A percentile compares a stretch with the other conserved stretches of the same genome.
Evolutionary conservation across 2,888 invertebrate species (phyloP).

Genomic region (Habroteleia sp.): DNA sequence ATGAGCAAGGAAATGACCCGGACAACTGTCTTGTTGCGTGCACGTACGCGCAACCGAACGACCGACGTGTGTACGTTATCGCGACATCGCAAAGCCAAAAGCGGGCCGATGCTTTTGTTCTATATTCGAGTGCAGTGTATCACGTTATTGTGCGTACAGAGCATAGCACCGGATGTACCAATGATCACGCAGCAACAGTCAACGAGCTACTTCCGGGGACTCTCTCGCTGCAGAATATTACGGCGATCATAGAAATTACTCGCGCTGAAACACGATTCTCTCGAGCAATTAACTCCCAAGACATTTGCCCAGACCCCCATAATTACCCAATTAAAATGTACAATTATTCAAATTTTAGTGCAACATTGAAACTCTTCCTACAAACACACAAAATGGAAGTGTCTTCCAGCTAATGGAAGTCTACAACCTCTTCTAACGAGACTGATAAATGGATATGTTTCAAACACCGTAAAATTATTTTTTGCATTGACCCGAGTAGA

Average conservation of each 20-base stretch:
- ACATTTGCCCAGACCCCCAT: conserved; percentile 48
- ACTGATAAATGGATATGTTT: too few species aligned
- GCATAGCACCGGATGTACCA: conserved; percentile 78
- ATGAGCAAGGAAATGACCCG: conserved; percentile 51
- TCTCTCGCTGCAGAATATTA: conserved; percentile 71
- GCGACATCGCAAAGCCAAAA: conserved; percentile 44
- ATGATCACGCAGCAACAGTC: conserved; percentile 78
- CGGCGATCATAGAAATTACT: conserved; percentile 77
- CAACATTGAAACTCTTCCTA: conserved; percentile 11
- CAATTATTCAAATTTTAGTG: conserved; percentile 52
- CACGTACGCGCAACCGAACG: conserved; percentile 17
- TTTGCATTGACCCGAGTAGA: too few species aligned
- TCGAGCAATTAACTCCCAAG: conserved; percentile 47
- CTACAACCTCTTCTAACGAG: too few species aligned
- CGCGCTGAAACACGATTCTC: conserved; percentile 57
- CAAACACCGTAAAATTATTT: too few species aligned
- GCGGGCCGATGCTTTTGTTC: conserved; percentile 69
- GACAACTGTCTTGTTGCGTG: conserved; percentile 25
- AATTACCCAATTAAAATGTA: conserved; percentile 45
- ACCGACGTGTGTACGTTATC: conserved; percentile 27
- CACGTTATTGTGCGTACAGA: conserved; percentile 74
- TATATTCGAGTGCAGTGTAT: conserved; percentile 72
- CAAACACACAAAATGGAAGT: not conserved
- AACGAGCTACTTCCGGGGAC: conserved; percentile 80
- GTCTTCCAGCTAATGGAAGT: not conserved